Percentiles rank a stretch among this genome's conserved stretches.
Conservation (phyloP, 2,888 invertebrate species). For the Scaeva pyrastri region DNA sequence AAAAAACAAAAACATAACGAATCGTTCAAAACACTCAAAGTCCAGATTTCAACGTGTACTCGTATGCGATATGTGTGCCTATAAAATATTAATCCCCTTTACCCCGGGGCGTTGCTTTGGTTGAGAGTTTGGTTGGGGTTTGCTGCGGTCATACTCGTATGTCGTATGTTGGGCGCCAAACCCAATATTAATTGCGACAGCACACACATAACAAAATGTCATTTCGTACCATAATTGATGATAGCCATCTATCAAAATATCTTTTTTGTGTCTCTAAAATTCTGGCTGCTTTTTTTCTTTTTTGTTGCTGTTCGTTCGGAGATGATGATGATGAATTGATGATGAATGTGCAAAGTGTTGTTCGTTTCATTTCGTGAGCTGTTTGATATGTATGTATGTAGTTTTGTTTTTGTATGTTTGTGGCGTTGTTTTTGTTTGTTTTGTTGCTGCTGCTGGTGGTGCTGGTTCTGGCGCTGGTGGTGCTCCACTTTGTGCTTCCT, state of each 20-base stretch:
- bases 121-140: too few species aligned
- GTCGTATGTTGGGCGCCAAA: conserved; percentile 61
- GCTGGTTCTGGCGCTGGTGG: conserved; percentile 31
- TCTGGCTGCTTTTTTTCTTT: not conserved
- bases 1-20: not conserved
- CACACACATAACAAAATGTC: conserved; percentile 73
- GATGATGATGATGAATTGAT: conserved; percentile 65
- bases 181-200: conserved; percentile 74
- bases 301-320: conserved; percentile 16
- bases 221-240: conserved; percentile 74
- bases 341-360: conserved; percentile 69
- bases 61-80: conserved; percentile 24
- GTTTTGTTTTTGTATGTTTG: conserved; percentile 32
- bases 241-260: conserved; percentile 76
- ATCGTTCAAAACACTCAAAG: conserved; percentile 1
- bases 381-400: conserved; percentile 22
- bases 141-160: too few species aligned
- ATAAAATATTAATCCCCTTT: conserved; percentile 15
- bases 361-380: conserved; percentile 47
- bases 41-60: conserved; percentile 24
- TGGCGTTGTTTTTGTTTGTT: not conserved
- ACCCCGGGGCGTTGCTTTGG: conserved; percentile 6
- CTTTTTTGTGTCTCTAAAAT: conserved; percentile 59
- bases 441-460: conserved; percentile 18
- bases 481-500: conserved; percentile 66